Conservation (phyloP, 2,888 invertebrate species). For the Eudemis profundana region DNA sequence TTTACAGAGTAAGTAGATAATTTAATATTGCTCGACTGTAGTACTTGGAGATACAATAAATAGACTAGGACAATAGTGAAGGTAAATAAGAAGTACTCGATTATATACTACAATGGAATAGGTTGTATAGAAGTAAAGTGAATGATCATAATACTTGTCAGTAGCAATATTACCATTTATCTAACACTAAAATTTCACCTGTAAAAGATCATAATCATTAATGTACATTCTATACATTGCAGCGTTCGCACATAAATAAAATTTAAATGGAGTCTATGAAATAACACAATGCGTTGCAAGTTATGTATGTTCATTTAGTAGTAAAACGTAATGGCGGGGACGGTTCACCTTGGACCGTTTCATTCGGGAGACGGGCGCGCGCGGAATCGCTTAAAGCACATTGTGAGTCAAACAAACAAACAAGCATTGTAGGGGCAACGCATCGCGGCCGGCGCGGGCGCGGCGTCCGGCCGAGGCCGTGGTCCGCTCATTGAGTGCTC, state of each 20-base stretch:
- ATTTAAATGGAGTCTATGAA: constrained; percentile 9
- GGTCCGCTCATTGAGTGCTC: constrained; percentile 73
- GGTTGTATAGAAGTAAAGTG: constrained; percentile 59
- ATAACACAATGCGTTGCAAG: constrained; percentile 21
- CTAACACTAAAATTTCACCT: constrained; percentile 56
- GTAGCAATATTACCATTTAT: constrained; percentile 42
- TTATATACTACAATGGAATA: constrained; percentile 56
- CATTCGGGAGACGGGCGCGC: constrained; percentile 16
- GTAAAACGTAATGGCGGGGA: constrained; percentile 17
- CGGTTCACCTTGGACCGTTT: constrained; percentile 41
- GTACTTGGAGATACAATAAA: constrained; percentile 62
- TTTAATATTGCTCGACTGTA: constrained; percentile 64
- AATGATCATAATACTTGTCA: constrained; percentile 52
- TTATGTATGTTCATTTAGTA: constrained; percentile 16
- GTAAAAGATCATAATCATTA: constrained; percentile 63
- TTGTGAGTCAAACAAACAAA: constrained; percentile 76
- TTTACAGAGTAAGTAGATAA: constrained; percentile 49
- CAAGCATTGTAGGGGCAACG: constrained; percentile 61
- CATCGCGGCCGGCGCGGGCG: constrained; percentile 63
- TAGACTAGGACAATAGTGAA: constrained; percentile 67
- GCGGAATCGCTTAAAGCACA: constrained; percentile 62
- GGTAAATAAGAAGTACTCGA: constrained; percentile 61
- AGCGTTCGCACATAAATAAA: constrained; percentile 7
- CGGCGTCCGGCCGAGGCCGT: constrained; percentile 73
- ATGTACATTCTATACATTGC: neutral